phyloP scores from a whole-genome alignment of 64 coral and sea anemone species.

The Cladopsammia gracilis region DNA sequence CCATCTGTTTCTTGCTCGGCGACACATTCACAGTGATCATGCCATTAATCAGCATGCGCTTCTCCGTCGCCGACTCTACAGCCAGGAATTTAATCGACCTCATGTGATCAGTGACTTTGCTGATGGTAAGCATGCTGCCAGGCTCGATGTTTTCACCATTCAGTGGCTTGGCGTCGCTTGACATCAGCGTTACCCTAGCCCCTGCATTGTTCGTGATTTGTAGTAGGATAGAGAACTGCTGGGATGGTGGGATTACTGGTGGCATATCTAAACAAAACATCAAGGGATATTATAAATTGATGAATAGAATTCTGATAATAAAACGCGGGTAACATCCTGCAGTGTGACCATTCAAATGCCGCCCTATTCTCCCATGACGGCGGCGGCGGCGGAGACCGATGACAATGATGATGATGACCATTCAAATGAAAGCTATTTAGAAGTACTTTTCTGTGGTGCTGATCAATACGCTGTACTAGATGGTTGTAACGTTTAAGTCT shows the following conservation, averaged over 20 bases:
- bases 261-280: background rate
- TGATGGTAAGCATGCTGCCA: slow-evolving; percentile 60
- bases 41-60: slow-evolving; percentile 63
- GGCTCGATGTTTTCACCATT: slow-evolving; percentile 25
- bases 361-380: no score
- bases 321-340: no score
- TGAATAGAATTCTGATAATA: background rate
- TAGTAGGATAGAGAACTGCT: slow-evolving; percentile 73
- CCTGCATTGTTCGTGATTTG: slow-evolving; percentile 75
- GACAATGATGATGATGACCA: no score
- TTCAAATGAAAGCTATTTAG: no score
- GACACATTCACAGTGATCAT: slow-evolving; percentile 42
- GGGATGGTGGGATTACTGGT: slow-evolving; percentile 72
- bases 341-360: no score
- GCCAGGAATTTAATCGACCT: slow-evolving; percentile 67
- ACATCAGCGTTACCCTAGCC: slow-evolving; percentile 48
- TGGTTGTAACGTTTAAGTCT: no score
- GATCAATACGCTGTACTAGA: no score
- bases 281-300: background rate
- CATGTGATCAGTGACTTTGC: slow-evolving; percentile 36
- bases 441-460: no score
- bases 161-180: slow-evolving; percentile 71
- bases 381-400: no score
- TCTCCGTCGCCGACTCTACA: slow-evolving; percentile 83
- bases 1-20: slow-evolving; percentile 61